Evolutionary conservation across 1,140 invertebrate species (phyloP), one percentile per base, ranked within the genome.

Genomic region (Leptinotarsa lineolata): DNA sequence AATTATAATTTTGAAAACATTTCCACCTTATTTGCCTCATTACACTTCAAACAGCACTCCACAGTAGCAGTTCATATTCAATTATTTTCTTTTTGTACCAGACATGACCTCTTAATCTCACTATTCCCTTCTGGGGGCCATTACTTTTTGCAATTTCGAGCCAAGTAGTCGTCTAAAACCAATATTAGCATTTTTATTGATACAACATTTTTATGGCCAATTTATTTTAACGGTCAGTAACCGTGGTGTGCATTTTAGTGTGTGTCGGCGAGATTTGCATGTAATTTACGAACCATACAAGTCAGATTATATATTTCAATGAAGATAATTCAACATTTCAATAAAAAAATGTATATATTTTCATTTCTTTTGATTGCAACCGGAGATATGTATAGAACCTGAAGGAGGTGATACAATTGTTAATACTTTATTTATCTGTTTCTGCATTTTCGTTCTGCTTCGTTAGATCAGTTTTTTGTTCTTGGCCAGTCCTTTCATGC

Each of bases 181-280:
- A 54, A 54, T 54, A 54, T 54, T 54, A n/a, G 48, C 48, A 54
- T 54, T 54, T 54, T 54, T 54, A 54, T 54, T 54, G 48, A 54
- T 54, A 54, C n/a, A 54, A 54, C 48, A 54, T 16, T 54, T 54
- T 54, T 54, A 54, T 54, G 48, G 4, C 16, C 48, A 54, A 54
- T 54, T 54, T 54, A 54, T 54, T 54, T 54, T 54, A 54, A 54
- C n/a, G 48, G 48, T 54, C 15, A 54, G 30, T 39, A 39, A 54
- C 15, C n/a, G n/a, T 54, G 48, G 48, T 54, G 48, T 54, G 48
- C 48, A 54, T 54, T 54, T 54, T 54, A 54, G 16, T 54, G 48
- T 18, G 48, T 54, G 48, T 18, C 48, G 48, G 15, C 48, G 4
- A 54, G 48, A 54, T 54, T 54, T 54, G n/a, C 48, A 54, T 16